Evolutionary conservation across 2,797 vertebrate genomes (phyloP).

Genomic region (Enteromius viviparus): DNA sequence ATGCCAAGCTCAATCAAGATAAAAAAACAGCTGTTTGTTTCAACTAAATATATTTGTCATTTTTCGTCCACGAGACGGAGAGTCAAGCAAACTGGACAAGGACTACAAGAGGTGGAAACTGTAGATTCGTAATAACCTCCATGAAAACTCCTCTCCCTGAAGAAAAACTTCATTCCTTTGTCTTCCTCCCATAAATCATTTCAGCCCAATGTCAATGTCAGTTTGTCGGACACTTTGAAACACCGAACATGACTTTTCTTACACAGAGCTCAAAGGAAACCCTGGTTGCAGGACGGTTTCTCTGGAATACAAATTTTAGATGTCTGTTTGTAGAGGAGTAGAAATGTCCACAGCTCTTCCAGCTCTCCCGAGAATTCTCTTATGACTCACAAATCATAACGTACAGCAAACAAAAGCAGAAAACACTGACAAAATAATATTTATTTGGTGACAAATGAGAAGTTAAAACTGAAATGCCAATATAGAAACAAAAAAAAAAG

Average conservation of each 20-base stretch:
- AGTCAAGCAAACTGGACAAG: slow-evolving; percentile 25
- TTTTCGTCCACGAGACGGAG: slow-evolving; percentile 30
- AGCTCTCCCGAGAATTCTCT: not conserved
- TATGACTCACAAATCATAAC: not conserved
- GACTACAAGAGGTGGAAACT: slow-evolving; percentile 32
- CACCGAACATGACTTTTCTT: slow-evolving; percentile 58
- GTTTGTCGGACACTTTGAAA: slow-evolving; percentile 63
- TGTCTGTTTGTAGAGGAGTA: slow-evolving; percentile 25
- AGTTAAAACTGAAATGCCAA: not conserved
- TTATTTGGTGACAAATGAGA: not conserved
- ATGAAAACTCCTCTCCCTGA: slow-evolving; percentile 47
- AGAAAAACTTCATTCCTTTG: slow-evolving; percentile 57
- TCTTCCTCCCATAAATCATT: slow-evolving; percentile 62
- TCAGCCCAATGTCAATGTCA: slow-evolving; percentile 63
- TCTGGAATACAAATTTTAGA: slow-evolving; percentile 61
- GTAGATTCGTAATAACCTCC: slow-evolving; percentile 47
- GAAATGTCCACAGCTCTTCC: slow-evolving; percentile 26
- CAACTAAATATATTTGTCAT: slow-evolving; percentile 22
- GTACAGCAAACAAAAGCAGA: not conserved
- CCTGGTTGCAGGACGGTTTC: slow-evolving; percentile 49
- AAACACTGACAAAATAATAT: not conserved
- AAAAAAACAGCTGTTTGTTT: slow-evolving; percentile 34
- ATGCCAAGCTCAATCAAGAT: not conserved
- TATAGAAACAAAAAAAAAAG: not conserved
- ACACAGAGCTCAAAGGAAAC: slow-evolving; percentile 57